These are phyloP conservation scores for Nemurella pictetii DNA, from an alignment of 2,888 invertebrate genomes.

Conservation along the genomic window DNA sequence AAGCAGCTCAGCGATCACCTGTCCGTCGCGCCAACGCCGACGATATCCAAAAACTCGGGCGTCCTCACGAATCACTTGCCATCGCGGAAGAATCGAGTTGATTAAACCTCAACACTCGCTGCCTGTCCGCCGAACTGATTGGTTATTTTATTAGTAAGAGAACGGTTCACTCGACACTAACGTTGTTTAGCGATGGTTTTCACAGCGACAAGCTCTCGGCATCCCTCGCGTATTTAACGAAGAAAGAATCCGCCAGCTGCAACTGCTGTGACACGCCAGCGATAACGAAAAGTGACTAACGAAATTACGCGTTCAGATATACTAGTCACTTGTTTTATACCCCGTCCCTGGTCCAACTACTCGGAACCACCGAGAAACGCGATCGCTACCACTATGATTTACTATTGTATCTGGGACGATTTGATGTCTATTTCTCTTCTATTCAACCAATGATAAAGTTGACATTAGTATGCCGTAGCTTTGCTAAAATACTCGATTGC, in stretches of 20 bases:
- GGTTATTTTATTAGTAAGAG: conserved; percentile 28
- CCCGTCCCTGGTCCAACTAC: conserved; percentile 22
- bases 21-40: no score
- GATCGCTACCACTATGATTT: conserved; percentile 22
- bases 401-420: conserved; percentile 34
- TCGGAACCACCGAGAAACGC: conserved; percentile 27
- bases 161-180: conserved; percentile 25
- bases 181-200: conserved; percentile 34
- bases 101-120: not conserved
- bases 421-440: conserved; percentile 37
- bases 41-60: not conserved
- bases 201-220: not conserved
- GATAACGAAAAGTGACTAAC: conserved; percentile 65
- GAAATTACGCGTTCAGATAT: conserved; percentile 56
- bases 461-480: conserved; percentile 39
- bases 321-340: conserved; percentile 37
- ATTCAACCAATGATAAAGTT: conserved; percentile 39
- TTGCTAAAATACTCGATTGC: conserved; percentile 36
- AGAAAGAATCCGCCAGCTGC: conserved; percentile 39
- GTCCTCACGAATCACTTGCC: not conserved
- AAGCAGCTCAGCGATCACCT: not conserved
- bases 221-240: conserved; percentile 40
- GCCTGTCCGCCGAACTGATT: conserved; percentile 25
- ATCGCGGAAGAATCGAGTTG: not conserved
- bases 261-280: conserved; percentile 34